Evolutionary conservation across 2,113 vertebrate species (phyloP), one percentile per base, ranked within the genome.

Genomic region (Thalassarche chlororhynchos): DNA sequence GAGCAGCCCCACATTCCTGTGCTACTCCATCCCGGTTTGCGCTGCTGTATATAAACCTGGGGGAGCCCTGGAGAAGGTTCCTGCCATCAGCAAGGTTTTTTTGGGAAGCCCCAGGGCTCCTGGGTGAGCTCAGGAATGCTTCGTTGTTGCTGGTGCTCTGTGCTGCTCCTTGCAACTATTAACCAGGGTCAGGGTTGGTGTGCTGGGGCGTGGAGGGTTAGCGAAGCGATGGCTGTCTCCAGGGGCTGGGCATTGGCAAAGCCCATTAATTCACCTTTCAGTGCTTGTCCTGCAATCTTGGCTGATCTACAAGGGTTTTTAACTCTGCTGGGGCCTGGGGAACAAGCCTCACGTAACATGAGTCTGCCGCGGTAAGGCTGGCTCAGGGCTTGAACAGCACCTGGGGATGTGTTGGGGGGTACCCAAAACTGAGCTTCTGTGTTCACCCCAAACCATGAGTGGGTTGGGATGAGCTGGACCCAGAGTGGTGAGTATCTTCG

Each of bases 91-190:
- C 31, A 79, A 40, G 17, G 17, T 24, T 54, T 74, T 46, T 15
- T 31, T 25, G 52, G 44, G 57, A 81, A 65, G 38, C 55, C 29
- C 52, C 25, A 28, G 10, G 61, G 28, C 40, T 76, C 34, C 28
- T 38, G 34, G 25, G 44, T 2, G 17, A 81, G 38, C 66, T 70
- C 40, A 32, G 52, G 42, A 75, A 19, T 6, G 42, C 18, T 75
- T 69, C 9, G 6, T 28, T 55, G 47, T 34, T 85, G 65, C 46
- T 47, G 24, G 40, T 24, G 4, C 34, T 62, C 34, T 49, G 28
- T 40, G 54, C 36, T 72, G 29, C 47, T 84, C 69, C 42, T 72
- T 82, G 29, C 31, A 91, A 90, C 96, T 29, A 96, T 97, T 97
- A 96, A 96, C 89, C 62, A 89, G 54, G 68, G 62, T 65, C 66